A percentile compares a stretch with the other conserved stretches of the same genome.
Evolutionary conservation across 2,888 invertebrate species (phyloP).

Genomic region (Phorcus lineatus): DNA sequence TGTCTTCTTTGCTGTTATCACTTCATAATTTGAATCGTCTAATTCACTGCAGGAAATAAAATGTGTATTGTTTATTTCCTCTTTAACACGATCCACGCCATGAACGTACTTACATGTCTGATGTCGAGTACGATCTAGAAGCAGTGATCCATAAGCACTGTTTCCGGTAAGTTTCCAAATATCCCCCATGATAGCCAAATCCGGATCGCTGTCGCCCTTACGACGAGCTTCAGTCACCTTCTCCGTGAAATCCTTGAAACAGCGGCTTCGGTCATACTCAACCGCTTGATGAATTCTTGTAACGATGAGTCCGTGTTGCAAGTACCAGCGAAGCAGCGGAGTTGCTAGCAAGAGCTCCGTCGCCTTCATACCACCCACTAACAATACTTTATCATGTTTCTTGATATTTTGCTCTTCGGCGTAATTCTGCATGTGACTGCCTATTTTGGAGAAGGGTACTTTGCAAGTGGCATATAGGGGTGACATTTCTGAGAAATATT

Average conservation of each 20-base stretch:
- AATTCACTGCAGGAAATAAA: background rate
- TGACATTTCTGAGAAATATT: slow-evolving; percentile 9
- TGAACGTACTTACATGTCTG: slow-evolving; percentile 5
- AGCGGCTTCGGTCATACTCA: background rate
- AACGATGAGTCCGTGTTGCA: background rate
- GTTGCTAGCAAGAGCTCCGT: background rate
- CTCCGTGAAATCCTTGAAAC: background rate
- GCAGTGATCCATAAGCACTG: background rate
- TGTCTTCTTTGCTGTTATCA: background rate
- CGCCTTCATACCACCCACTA: background rate
- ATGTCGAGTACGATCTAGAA: background rate
- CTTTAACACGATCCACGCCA: background rate
- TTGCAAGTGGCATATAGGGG: background rate
- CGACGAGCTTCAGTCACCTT: background rate
- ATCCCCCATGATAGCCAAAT: background rate
- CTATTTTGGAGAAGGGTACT: background rate
- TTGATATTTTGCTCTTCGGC: background rate
- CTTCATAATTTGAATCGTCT: background rate
- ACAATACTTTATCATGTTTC: background rate
- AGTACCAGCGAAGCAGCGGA: background rate
- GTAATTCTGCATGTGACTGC: background rate
- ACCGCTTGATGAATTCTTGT: background rate
- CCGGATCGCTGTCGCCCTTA: background rate
- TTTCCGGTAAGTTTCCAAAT: background rate
- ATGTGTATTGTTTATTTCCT: background rate